Evolutionary conservation across 2,113 vertebrate species (phyloP).

Genomic region (Pterocles orientalis): DNA sequence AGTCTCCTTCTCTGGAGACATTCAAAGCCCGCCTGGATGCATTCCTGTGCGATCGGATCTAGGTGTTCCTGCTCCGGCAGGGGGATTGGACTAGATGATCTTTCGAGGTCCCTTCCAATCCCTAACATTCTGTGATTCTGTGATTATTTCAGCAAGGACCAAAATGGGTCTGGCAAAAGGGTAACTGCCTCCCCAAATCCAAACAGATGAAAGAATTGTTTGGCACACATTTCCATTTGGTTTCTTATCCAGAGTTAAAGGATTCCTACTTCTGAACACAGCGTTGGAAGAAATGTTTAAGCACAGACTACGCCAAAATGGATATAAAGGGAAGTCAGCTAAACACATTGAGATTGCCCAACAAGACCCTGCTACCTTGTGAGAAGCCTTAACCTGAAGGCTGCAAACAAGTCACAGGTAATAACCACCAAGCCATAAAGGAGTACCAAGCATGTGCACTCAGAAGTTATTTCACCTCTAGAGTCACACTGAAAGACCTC

Average conservation of each 20-base stretch:
- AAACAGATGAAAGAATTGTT: background rate
- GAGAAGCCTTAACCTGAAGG: background rate
- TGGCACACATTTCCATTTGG: background rate
- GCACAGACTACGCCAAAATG: background rate
- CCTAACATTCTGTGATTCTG: no score
- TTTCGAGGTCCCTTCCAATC: no score
- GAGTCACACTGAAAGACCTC: background rate
- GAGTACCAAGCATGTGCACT: background rate
- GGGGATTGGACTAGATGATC: no score
- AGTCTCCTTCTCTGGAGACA: no score
- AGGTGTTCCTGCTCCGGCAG: no score
- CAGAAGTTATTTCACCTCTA: background rate
- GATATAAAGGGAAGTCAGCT: background rate
- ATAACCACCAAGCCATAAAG: background rate
- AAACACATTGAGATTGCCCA: background rate
- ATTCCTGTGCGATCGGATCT: no score
- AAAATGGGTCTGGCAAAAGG: background rate
- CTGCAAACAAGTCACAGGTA: background rate
- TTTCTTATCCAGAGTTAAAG: background rate
- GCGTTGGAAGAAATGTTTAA: background rate
- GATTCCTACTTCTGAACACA: background rate
- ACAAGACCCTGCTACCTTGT: background rate
- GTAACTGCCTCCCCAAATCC: background rate
- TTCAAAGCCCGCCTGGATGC: no score
- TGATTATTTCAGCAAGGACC: background rate